Conservation (phyloP, 2,888 invertebrate genomes). For the Amiota mariae region DNA sequence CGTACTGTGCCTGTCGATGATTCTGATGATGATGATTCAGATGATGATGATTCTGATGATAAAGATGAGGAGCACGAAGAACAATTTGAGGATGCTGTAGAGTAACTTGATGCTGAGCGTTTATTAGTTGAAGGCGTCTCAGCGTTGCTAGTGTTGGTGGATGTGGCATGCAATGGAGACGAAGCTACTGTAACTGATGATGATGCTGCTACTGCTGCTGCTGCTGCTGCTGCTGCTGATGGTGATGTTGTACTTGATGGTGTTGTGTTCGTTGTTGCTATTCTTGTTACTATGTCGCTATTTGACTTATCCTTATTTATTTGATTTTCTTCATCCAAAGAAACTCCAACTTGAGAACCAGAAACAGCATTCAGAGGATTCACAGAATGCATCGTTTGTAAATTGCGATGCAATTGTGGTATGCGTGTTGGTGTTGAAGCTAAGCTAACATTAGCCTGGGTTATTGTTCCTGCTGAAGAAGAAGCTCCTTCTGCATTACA, state of each 20-base stretch:
- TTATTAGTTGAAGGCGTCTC: slow-evolving; percentile 26
- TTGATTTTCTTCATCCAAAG: slow-evolving; percentile 42
- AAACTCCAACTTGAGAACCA: background rate
- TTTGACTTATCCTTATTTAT: slow-evolving; percentile 44
- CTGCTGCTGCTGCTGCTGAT: slow-evolving; percentile 28
- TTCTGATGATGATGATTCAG: slow-evolving; percentile 62
- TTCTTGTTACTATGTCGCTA: background rate
- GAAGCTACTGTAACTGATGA: slow-evolving; percentile 24
- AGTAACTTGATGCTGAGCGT: slow-evolving; percentile 47
- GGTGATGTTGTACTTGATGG: slow-evolving; percentile 38
- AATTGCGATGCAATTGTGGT: slow-evolving; percentile 62
- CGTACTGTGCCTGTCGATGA: slow-evolving; percentile 72
- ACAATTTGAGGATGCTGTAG: slow-evolving; percentile 50
- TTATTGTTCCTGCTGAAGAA: slow-evolving; percentile 19
- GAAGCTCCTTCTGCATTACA: slow-evolving; percentile 13
- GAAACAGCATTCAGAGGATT: slow-evolving; percentile 14
- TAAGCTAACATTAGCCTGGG: slow-evolving; percentile 19
- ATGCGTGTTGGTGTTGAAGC: slow-evolving; percentile 54
- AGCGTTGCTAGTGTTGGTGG: slow-evolving; percentile 7
- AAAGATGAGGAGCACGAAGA: slow-evolving; percentile 48
- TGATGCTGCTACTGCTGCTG: slow-evolving; percentile 13
- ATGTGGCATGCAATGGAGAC: no score
- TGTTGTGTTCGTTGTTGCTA: slow-evolving; percentile 26
- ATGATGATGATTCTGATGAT: slow-evolving; percentile 68
- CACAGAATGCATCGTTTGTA: slow-evolving; percentile 30